phyloP scores from a whole-genome alignment of 92 coral and sea anemone genomes.

The Desmophyllum pertusum region DNA sequence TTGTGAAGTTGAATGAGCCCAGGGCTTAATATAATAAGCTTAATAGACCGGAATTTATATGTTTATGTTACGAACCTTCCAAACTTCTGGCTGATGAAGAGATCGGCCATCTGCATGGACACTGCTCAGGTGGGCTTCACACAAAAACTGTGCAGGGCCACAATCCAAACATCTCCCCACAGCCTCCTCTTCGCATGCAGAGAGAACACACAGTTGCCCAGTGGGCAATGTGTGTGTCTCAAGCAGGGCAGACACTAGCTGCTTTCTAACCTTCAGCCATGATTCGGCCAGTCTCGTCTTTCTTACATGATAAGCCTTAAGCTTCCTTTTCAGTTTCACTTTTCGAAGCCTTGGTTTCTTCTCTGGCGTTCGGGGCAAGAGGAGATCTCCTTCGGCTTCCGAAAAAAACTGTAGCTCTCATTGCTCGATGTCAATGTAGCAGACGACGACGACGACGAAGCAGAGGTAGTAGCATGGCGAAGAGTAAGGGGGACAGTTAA shows the following conservation, averaged over 20 bases:
- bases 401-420: background rate
- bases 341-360: slow-evolving; percentile 6
- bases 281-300: slow-evolving; percentile 37
- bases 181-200: slow-evolving; percentile 9
- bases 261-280: slow-evolving; percentile 12
- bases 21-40: too few relatives aligned
- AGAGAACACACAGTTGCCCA: slow-evolving; percentile 25
- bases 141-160: slow-evolving; percentile 30
- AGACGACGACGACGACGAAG: background rate
- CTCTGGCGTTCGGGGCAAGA: background rate
- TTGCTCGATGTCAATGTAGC: background rate
- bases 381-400: background rate
- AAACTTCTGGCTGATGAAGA: slow-evolving; percentile 33
- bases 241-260: slow-evolving; percentile 21
- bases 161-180: slow-evolving; percentile 26
- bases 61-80: slow-evolving; percentile 49
- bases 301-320: slow-evolving; percentile 16
- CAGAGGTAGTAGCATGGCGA: background rate
- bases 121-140: slow-evolving; percentile 7
- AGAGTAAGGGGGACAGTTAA: background rate
- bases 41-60: too few relatives aligned
- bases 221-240: slow-evolving; percentile 15
- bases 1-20: too few relatives aligned
- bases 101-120: slow-evolving; percentile 38
- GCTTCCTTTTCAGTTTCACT: background rate